A percentile compares a stretch with the other conserved stretches of the same genome.
These are phyloP conservation scores for Xiphophorus birchmanni DNA, from an alignment of 2,797 vertebrate species.

Conservation along the genomic window DNA sequence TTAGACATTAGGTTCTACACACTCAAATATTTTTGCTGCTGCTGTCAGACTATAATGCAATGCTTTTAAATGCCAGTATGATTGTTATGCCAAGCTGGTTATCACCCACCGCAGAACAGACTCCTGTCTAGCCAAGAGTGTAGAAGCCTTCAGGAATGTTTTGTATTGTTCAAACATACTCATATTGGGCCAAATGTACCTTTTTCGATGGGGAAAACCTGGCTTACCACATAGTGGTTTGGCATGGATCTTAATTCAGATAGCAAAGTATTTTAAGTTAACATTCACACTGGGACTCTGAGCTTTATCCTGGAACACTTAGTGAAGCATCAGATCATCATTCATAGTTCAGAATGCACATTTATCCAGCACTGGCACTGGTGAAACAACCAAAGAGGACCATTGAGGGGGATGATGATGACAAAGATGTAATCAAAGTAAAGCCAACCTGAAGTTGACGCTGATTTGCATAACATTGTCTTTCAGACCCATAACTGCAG, in stretches of 20 bases:
- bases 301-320: slow-evolving; percentile 61
- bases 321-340: slow-evolving; percentile 71
- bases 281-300: slow-evolving; percentile 55
- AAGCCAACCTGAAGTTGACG: neutral
- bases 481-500: neutral
- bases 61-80: slow-evolving; percentile 44
- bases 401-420: slow-evolving; percentile 24
- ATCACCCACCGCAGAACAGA: slow-evolving; percentile 53
- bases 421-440: neutral
- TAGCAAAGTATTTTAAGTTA: slow-evolving; percentile 66
- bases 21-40: neutral
- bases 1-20: neutral
- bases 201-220: slow-evolving; percentile 40
- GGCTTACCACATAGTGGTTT: slow-evolving; percentile 29
- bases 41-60: neutral
- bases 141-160: slow-evolving; percentile 64
- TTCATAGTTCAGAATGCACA: slow-evolving; percentile 61
- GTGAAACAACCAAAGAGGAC: slow-evolving; percentile 42
- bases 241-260: slow-evolving; percentile 67
- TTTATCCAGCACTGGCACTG: slow-evolving; percentile 41
- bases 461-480: neutral
- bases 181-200: slow-evolving; percentile 43
- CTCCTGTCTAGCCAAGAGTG: slow-evolving; percentile 52
- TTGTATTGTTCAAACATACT: slow-evolving; percentile 70
- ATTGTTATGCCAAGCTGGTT: slow-evolving; percentile 40